Evolutionary conservation across 1,140 invertebrate species (phyloP), one percentile per base, ranked within the genome.

Genomic region (Aporrectodea caliginosa): DNA sequence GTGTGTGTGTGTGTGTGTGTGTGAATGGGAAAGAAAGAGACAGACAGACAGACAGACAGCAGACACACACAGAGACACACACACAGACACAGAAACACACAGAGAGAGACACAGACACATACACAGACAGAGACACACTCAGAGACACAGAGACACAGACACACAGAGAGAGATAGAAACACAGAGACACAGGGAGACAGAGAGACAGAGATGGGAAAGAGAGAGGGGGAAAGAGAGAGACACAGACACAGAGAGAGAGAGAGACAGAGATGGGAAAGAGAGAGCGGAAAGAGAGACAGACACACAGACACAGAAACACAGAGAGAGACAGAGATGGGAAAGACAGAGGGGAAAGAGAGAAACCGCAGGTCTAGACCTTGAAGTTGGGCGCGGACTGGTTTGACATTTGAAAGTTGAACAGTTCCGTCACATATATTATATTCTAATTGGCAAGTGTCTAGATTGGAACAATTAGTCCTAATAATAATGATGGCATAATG

Each of bases 11-110:
- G n/a, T n/a, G n/a, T n/a, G n/a, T n/a, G n/a, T n/a, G n/a, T n/a
- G n/a, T n/a, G n/a, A n/a, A n/a, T n/a, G n/a, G n/a, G 22, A 58
- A 58, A 22, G 22, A 6, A 6, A 58, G 43, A 22, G 6, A 6
- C 43, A 58, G 43, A 58, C 43, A 58, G 43, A 58, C 43, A 58
- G 43, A 58, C 43, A 58, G 43, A 58, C 43, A 58, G 43, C 43
- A 58, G 43, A 58, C 43, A 12, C 6, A 58, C 43, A 12, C 6
- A 58, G 6, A 12, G 43, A 58, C 43, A 12, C 6, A 58, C 43
- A 58, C 6, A 58, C 43, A 58, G 43, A 58, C 43, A 58, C 6
- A 22, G 6, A 58, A 22, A 58, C 43, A 58, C 6, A 58, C 43
- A 58, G 43, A 58, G 6, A 58, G 43, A 6, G 6, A 58, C 6